Evolutionary conservation across 2,888 invertebrate genomes (phyloP).

Genomic region (Pteria penguin): DNA sequence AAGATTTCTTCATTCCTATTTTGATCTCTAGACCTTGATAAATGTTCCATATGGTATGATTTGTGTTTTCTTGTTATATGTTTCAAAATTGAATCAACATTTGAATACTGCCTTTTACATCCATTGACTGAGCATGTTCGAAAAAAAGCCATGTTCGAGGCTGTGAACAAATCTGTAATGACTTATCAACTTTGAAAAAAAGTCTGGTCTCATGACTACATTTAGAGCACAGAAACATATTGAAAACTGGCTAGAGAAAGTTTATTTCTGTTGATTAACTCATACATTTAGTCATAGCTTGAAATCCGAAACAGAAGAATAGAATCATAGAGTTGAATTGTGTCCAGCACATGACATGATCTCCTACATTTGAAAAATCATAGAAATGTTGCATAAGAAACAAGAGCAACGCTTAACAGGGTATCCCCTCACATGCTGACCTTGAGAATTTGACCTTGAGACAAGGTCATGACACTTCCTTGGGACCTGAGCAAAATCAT

Average conservation of each 20-base stretch:
- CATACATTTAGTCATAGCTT: too few relatives aligned
- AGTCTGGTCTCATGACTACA: not conserved
- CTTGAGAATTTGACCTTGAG: too few relatives aligned
- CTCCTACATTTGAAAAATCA: too few relatives aligned
- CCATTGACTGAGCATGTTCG: slow-evolving; percentile 11
- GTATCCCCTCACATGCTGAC: too few relatives aligned
- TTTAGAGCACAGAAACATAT: slow-evolving; percentile 13
- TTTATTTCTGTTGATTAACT: too few relatives aligned
- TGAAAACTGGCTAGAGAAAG: slow-evolving; percentile 1
- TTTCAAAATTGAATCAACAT: slow-evolving; percentile 20
- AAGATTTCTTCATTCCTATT: not conserved
- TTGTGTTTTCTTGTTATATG: slow-evolving; percentile 26
- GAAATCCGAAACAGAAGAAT: too few relatives aligned
- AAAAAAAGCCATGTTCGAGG: slow-evolving; percentile 12
- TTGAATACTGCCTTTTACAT: not conserved
- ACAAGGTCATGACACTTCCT: too few relatives aligned
- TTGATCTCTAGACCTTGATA: slow-evolving; percentile 20
- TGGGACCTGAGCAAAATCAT: too few relatives aligned
- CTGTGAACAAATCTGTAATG: slow-evolving; percentile 21
- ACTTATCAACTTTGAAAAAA: slow-evolving; percentile 9
- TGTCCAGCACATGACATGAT: too few relatives aligned
- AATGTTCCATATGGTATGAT: not conserved
- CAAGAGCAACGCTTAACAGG: too few relatives aligned
- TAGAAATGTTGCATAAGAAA: too few relatives aligned
- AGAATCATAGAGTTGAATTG: too few relatives aligned